A percentile compares a stretch with the other conserved stretches of the same genome.
Evolutionary conservation across 2,797 vertebrate species (phyloP).

Genomic region (Erethizon dorsatum): DNA sequence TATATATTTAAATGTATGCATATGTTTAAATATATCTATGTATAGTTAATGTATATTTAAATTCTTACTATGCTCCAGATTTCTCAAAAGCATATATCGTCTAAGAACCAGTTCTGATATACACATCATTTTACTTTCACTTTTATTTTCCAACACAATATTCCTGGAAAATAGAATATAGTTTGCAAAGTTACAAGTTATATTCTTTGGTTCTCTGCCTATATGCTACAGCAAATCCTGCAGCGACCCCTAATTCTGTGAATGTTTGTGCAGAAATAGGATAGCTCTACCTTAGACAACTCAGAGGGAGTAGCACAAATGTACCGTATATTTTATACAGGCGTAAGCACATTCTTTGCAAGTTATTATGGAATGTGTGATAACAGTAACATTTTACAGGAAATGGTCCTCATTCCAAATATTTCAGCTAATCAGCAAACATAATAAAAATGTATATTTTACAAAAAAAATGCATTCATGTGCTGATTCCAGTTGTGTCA

Average conservation of each 20-base stretch:
- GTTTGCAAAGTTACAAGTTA: background rate
- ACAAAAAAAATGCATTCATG: background rate
- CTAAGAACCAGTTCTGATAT: background rate
- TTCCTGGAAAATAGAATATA: background rate
- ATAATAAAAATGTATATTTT: slow-evolving; percentile 2
- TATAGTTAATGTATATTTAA: background rate
- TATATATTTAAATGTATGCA: background rate
- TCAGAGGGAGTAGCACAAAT: background rate
- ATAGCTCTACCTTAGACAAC: background rate
- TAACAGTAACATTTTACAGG: background rate
- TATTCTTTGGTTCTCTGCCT: background rate
- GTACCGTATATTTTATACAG: background rate
- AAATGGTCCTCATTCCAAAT: slow-evolving; percentile 61
- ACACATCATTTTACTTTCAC: background rate
- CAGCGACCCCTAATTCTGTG: background rate
- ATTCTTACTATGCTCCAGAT: background rate
- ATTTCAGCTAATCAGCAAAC: slow-evolving; percentile 19
- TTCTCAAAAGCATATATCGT: background rate
- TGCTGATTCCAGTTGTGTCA: background rate
- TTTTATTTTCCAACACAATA: background rate
- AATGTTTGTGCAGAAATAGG: background rate
- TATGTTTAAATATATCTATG: background rate
- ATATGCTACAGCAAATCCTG: background rate
- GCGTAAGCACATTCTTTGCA: background rate
- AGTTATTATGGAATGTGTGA: background rate